Evolutionary conservation across 2,888 invertebrate genomes (phyloP).

Genomic region (Eupithecia tripunctaria): DNA sequence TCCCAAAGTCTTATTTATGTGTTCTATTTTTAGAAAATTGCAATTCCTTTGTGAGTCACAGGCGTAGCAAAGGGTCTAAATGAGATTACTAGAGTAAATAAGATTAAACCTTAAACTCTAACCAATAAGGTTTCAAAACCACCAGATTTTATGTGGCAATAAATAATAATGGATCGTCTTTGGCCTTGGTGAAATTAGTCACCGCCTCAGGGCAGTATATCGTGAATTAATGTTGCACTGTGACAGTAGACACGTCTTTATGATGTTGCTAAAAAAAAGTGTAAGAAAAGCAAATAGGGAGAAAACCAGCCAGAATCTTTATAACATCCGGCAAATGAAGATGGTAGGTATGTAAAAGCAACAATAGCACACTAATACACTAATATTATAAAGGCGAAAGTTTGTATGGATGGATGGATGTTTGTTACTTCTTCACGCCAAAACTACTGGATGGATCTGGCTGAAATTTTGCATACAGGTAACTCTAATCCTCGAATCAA

Average conservation of each 20-base stretch:
- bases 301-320: conserved; percentile 21
- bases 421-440: too few species aligned
- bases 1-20: conserved; percentile 19
- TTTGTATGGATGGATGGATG: too few species aligned
- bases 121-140: conserved; percentile 53
- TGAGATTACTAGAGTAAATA: conserved; percentile 57
- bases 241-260: conserved; percentile 55
- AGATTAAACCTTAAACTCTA: conserved; percentile 55
- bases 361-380: too few species aligned
- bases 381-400: too few species aligned
- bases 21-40: conserved; percentile 68
- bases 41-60: conserved; percentile 70
- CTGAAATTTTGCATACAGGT: too few species aligned
- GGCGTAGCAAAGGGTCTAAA: conserved; percentile 67
- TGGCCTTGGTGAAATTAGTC: conserved; percentile 82
- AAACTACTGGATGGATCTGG: too few species aligned
- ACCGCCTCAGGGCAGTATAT: conserved; percentile 57
- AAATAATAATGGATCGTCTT: conserved; percentile 82
- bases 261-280: conserved; percentile 44
- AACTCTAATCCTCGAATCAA: too few species aligned
- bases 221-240: conserved; percentile 60
- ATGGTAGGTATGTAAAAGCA: conserved; percentile 10
- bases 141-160: conserved; percentile 72
- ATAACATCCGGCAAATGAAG: neutral
- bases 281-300: neutral